Base-by-base conservation (phyloP, 92 coral and sea anemone species). In the Siderastrea radians region DNA sequence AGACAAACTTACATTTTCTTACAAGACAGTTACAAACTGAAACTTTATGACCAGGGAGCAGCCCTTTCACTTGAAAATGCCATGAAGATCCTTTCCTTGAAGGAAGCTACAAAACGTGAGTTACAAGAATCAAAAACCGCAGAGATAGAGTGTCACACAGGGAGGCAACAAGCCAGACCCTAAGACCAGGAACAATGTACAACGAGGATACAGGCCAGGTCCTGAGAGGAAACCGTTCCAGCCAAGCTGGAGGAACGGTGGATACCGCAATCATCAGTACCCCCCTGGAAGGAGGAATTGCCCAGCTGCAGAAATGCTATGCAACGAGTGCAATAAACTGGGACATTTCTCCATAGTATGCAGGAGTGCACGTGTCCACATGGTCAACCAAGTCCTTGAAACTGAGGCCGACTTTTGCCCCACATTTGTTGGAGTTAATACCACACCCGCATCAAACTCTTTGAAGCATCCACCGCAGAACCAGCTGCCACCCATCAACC, bases 31-130 rank as follows among this genome's bases (percentile, higher is more conserved):
- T 26, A 26, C 38, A 26, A 26, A 26, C 38, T 26, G 13, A 88
- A 88, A 76, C 92, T 88, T 47, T 75, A 82, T 74, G 88, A 88
- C 84, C 78, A 88, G 49, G 92, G 85, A 59, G 88, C 88, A 72
- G 83, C 82, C 73, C 87, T 88, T 61, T 81, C 87, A 69, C 81
- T 88, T 13, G 86, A 81, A 70, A 85, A 77, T 26, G 52, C 79
- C 92, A 43, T 51, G 38, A 26, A 26, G 38, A 26, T 26, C 38
- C 38, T 26, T 26, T 26, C 38, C 38, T 26, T 26, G 75, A 90
- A 86, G 91, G 38, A 26, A 26, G 38, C 93, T 15, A 81, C 87
- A 68, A 81, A 85, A 60, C 89, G 75, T 75, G 88, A 85, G 83
- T 72, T 85, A 50, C 89, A 76, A 77, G 89, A 87, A 50, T 50